These are phyloP conservation scores for Pammene fasciana DNA, from an alignment of 2,888 invertebrate genomes.

Conservation along the genomic window DNA sequence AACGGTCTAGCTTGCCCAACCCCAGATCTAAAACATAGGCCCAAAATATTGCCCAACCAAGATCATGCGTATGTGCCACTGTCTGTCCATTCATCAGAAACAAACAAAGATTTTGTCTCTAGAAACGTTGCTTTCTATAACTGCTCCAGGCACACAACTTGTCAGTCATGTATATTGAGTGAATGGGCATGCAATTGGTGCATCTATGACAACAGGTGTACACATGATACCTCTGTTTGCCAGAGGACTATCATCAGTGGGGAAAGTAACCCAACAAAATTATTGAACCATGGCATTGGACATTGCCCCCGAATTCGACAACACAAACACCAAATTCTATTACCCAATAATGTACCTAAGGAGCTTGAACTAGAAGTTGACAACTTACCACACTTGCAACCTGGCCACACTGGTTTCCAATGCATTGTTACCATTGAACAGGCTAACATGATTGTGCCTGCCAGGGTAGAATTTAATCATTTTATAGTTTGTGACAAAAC, in stretches of 20 bases:
- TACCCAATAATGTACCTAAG: slow-evolving; percentile 94
- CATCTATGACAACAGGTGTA: slow-evolving; percentile 97
- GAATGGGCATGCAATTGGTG: slow-evolving; percentile 99
- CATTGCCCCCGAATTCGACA: slow-evolving; percentile 93
- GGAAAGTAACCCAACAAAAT: slow-evolving; percentile 85
- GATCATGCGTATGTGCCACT: slow-evolving; percentile 95
- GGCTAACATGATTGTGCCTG: slow-evolving; percentile 94
- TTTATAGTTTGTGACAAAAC: slow-evolving; percentile 95
- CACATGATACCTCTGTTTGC: slow-evolving; percentile 93
- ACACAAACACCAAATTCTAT: slow-evolving; percentile 88
- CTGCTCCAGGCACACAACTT: slow-evolving; percentile 90
- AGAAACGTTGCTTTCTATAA: slow-evolving; percentile 96
- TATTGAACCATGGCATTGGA: slow-evolving; percentile 79
- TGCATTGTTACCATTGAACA: slow-evolving; percentile 96
- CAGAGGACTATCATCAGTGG: slow-evolving; percentile 92
- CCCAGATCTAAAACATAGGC: slow-evolving; percentile 89
- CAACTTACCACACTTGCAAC: slow-evolving; percentile 94
- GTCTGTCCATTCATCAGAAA: slow-evolving; percentile 95
- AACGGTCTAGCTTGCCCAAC: slow-evolving; percentile 93
- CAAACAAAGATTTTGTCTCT: slow-evolving; percentile 97
- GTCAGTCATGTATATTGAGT: slow-evolving; percentile 92
- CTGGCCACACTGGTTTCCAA: slow-evolving; percentile 94
- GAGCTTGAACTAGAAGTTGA: slow-evolving; percentile 95
- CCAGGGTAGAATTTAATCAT: slow-evolving; percentile 91
- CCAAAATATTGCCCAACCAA: slow-evolving; percentile 88